Base-by-base conservation (phyloP, 2,113 vertebrate species). In the Corvus cornix region DNA sequence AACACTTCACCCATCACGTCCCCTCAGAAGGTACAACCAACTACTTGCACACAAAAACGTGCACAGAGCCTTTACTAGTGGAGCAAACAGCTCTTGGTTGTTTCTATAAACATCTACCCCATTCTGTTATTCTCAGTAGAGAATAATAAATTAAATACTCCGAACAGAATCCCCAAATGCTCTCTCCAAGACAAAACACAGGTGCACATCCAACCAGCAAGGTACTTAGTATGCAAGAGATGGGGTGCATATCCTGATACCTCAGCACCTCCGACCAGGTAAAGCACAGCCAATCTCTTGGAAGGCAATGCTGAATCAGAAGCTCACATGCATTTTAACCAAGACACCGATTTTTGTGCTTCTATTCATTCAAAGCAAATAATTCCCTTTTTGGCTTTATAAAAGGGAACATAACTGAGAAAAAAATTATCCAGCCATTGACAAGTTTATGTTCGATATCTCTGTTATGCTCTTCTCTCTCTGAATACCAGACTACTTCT, bases 401-500 rank as follows among this genome's bases (percentile, higher is more conserved):
- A 84, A 84, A 79, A 76, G 39, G 48, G 93, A 94, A 85, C 5
- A 16, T 77, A 95, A 79, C 60, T 55, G 48, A 85, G 67, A 87
- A 96, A 94, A 93, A 95, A 93, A 90, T 48, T 49, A 91, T 66
- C 75, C 87, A 96, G 83, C 92, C 96, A 97, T 96, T 96, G 96
- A 97, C 91, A 96, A 95, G 94, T 96, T 96, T 93, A 56, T 95
- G 64, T 84, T 97, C 87, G 94, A 41, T 90, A 96, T 68, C 83
- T 74, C 78, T 53, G 55, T 58, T 88, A 81, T 59, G 46, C 89
- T 95, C 88, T 69, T 92, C 95, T 90, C 87, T 62, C 82, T 89
- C 81, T 68, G 76, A 92, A 90, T 89, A 95, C 84, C 96, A 97
- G 95, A 97, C 93, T 95, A 92, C 77, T 93, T 94, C 92, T 96